Evolutionary conservation across 2,113 vertebrate genomes (phyloP).

Genomic region (Protobothrops flavoviridis): DNA sequence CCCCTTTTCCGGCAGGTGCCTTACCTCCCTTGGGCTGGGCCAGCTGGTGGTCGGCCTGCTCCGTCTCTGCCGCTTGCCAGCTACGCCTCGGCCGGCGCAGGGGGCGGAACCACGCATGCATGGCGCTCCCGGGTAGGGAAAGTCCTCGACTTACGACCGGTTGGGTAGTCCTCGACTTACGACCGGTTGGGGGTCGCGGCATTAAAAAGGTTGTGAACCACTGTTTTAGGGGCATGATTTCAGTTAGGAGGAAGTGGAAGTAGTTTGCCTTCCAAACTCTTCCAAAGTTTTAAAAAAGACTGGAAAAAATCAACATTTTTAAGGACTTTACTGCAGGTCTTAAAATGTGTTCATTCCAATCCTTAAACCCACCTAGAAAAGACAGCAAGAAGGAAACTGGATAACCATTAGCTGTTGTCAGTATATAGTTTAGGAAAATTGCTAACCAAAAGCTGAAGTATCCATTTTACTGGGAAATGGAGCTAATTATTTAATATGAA

Average conservation of each 20-base stretch:
- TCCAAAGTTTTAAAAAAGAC: not conserved
- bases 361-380: not conserved
- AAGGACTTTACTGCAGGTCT: not conserved
- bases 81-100: no score
- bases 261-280: not conserved
- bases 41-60: no score
- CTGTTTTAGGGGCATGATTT: not conserved
- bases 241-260: not conserved
- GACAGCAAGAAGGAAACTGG: not conserved
- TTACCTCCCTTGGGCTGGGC: no score
- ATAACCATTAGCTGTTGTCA: not conserved
- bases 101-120: no score
- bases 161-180: no score
- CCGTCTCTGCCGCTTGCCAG: no score
- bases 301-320: not conserved
- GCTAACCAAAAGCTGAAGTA: not conserved
- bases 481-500: not conserved
- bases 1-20: no score
- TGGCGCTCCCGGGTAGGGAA: no score
- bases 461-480: not conserved
- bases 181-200: no score
- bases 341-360: not conserved
- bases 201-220: no score
- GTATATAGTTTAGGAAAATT: not conserved
- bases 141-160: no score